Conservation (phyloP, 92 coral and sea anemone genomes). For the Porites divaricata region DNA sequence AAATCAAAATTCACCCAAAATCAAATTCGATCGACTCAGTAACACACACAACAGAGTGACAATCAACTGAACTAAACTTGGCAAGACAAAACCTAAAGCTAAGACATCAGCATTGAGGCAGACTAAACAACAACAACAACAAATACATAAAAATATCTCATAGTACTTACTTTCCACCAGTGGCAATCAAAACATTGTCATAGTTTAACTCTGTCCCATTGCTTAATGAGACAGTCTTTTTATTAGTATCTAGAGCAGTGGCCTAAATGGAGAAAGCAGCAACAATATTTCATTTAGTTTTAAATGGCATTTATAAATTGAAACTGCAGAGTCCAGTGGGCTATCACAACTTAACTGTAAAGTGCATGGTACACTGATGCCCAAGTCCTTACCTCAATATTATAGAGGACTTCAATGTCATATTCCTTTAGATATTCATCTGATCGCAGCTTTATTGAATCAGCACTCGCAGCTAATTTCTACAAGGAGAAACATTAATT, state of each 20-base stretch:
- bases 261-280: conserved; percentile 51
- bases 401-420: conserved; percentile 75
- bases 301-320: too few relatives aligned
- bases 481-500: neutral
- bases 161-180: conserved; percentile 89
- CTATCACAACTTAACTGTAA: too few relatives aligned
- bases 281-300: too few relatives aligned
- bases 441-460: conserved; percentile 79
- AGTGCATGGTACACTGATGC: too few relatives aligned
- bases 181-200: conserved; percentile 86
- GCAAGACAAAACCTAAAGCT: neutral
- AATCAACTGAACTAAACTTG: neutral
- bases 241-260: conserved; percentile 63
- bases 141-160: too few relatives aligned
- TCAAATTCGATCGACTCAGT: too few relatives aligned
- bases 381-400: conserved; percentile 68
- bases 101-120: neutral
- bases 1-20: too few relatives aligned
- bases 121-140: neutral
- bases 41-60: too few relatives aligned
- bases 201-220: conserved; percentile 76
- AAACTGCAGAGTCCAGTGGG: too few relatives aligned
- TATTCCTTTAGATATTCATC: conserved; percentile 70
- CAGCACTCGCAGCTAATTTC: conserved; percentile 82
- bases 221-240: conserved; percentile 75